Conservation (phyloP, 1,140 invertebrate genomes). For the Drosophila rhopaloa region DNA sequence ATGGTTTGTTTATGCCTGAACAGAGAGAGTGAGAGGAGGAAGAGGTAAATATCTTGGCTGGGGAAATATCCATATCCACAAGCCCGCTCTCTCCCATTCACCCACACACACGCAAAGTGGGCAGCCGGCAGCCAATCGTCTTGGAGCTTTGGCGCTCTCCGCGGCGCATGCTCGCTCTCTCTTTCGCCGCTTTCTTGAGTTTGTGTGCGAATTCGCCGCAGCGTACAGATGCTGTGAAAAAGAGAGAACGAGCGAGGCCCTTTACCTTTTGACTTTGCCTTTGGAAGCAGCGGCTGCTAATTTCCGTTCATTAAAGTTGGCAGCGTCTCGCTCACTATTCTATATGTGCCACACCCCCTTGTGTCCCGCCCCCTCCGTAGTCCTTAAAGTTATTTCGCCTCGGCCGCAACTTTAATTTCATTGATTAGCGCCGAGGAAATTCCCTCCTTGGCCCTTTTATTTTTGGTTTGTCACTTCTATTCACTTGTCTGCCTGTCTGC, state of each 20-base stretch:
- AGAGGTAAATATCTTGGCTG: conserved; percentile 36
- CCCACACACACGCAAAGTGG: conserved; percentile 11
- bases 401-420: conserved; percentile 74
- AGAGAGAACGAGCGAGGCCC: conserved; percentile 31
- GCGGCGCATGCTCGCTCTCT: conserved; percentile 49
- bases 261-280: conserved; percentile 70
- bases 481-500: conserved; percentile 28
- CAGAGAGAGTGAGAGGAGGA: conserved; percentile 14
- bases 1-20: conserved; percentile 79
- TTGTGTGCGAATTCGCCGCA: conserved; percentile 34
- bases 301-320: conserved; percentile 84
- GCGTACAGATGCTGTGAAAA: conserved; percentile 4
- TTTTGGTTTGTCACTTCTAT: conserved; percentile 70
- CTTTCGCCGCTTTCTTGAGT: conserved; percentile 1
- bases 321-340: conserved; percentile 61
- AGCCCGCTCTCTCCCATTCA: conserved; percentile 25
- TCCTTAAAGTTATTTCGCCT: conserved; percentile 57
- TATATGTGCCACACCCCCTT: not conserved
- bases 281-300: conserved; percentile 59
- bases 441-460: conserved; percentile 49
- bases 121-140: conserved; percentile 50
- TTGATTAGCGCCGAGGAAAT: conserved; percentile 76
- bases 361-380: not conserved
- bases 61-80: conserved; percentile 35
- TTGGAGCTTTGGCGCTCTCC: conserved; percentile 61